phyloP scores from a whole-genome alignment of 1,140 invertebrate genomes.

The Drosophila subobscura region DNA sequence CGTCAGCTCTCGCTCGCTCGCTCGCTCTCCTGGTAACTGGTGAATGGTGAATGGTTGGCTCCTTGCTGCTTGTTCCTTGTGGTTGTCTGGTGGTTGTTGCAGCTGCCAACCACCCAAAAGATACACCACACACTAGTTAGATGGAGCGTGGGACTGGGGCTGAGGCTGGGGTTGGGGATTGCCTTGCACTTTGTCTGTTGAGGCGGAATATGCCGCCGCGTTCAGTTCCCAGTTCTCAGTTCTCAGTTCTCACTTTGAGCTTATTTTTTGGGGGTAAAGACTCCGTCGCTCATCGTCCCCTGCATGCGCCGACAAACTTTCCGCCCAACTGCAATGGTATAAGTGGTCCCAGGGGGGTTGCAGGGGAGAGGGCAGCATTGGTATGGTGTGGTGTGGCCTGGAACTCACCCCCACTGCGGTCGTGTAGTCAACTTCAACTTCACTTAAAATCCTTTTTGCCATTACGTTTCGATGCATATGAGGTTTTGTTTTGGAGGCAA shows the following conservation, averaged over 20 bases:
- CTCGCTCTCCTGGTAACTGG: not conserved
- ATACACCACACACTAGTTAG: slow-evolving; percentile 29
- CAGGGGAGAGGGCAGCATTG: slow-evolving; percentile 1
- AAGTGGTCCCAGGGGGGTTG: slow-evolving; percentile 62
- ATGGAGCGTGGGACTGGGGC: slow-evolving; percentile 11
- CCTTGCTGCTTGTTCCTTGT: slow-evolving; percentile 28
- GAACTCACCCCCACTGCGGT: slow-evolving; percentile 56
- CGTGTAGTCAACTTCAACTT: slow-evolving; percentile 81
- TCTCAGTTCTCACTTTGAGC: slow-evolving; percentile 70
- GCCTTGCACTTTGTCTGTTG: slow-evolving; percentile 78
- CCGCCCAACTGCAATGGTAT: slow-evolving; percentile 57
- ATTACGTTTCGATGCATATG: slow-evolving; percentile 82
- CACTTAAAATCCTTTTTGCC: slow-evolving; percentile 82
- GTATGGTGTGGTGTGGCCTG: not conserved
- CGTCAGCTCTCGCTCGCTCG: slow-evolving; percentile 38
- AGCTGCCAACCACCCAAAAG: slow-evolving; percentile 31
- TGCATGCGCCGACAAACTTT: slow-evolving; percentile 56
- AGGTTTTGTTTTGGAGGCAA: slow-evolving; percentile 75
- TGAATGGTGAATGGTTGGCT: not conserved
- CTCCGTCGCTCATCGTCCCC: not conserved
- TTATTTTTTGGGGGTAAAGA: slow-evolving; percentile 52
- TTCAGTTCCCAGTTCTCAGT: slow-evolving; percentile 65
- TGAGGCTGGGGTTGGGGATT: slow-evolving; percentile 1
- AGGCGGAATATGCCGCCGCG: slow-evolving; percentile 76
- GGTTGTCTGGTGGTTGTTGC: slow-evolving; percentile 33